Base-by-base conservation (phyloP, 2,113 vertebrate genomes). In the Phalacrocorax brasilianus region DNA sequence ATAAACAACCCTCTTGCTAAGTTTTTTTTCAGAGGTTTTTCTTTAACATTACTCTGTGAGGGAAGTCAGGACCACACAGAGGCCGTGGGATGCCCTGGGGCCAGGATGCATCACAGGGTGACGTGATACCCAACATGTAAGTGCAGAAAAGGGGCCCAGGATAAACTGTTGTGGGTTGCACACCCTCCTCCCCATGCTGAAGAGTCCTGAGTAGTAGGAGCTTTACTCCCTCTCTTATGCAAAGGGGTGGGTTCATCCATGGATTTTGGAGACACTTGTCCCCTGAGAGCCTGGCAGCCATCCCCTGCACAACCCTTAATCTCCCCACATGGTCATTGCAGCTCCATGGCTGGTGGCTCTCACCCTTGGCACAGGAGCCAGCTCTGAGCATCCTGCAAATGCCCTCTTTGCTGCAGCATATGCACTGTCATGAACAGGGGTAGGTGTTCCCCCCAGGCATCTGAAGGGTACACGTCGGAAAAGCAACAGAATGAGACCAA, bases 81-180 rank as follows among this genome's bases (percentile, higher is more conserved):
- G 32, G 30, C 56, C 3, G 1, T 0, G 1, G 62, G 38, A 59
- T 1, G 3, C n/a, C 32, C 17, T 2, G 13, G 33, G 32, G 32
- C 49, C 0, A 0, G 49, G 44, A 7, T 68, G 40, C 58, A 32
- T 92, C 82, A 52, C 6, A 9, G 22, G 12, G 35, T 61, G 77
- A 75, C 1, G 3, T 67, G 53, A 28, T 61, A 77, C 5, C 17
- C 56, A 17, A 24, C 22, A 5, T 61, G 12, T 30, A 82, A 95
- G 24, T 42, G 40, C 40, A 68, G 81, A 72, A 92, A 56, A 78
- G 9, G 11, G 26, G 4, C 47, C 52, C n/a, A 24, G 23, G 15
- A 12, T 67, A 38, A 80, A 47, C 17, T 0, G 0, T 1, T 59
- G 32, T 67, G 45, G 3, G 11, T 49, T 62, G 49, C 32, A 22